A percentile compares a stretch with the other conserved stretches of the same genome.
phyloP scores from a whole-genome alignment of 2,113 vertebrate genomes.

The Garra rufa region DNA sequence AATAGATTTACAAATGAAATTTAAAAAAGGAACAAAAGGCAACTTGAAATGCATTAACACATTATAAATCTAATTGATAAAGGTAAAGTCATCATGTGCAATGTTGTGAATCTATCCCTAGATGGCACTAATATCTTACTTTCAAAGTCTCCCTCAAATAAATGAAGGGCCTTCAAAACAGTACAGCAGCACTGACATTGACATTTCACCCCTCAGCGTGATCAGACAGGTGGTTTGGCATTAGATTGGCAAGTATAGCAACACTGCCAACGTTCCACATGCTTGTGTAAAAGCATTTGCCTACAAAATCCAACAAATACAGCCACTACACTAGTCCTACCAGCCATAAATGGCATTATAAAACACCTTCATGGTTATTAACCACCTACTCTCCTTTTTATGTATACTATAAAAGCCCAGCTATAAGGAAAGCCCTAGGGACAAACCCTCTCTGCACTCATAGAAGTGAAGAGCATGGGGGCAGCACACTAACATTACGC shows the following conservation, averaged over 20 bases:
- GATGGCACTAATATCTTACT: slow-evolving; percentile 60
- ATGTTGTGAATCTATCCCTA: slow-evolving; percentile 57
- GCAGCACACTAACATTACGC: neutral
- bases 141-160: neutral
- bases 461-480: neutral
- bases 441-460: slow-evolving; percentile 21
- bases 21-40: neutral
- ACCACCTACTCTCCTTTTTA: slow-evolving; percentile 13
- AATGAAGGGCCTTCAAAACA: neutral
- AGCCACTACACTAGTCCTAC: slow-evolving; percentile 12
- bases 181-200: neutral
- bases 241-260: neutral
- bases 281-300: neutral
- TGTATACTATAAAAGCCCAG: slow-evolving; percentile 10
- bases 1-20: neutral
- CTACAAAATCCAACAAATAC: slow-evolving; percentile 12
- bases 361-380: slow-evolving; percentile 15
- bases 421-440: slow-evolving; percentile 17
- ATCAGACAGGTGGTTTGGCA: neutral
- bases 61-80: neutral
- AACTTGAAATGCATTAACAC: neutral
- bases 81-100: neutral
- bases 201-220: neutral
- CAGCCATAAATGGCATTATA: neutral
- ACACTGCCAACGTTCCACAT: neutral